phyloP scores from a whole-genome alignment of 2,113 vertebrate species.

The Tetrax tetrax region DNA sequence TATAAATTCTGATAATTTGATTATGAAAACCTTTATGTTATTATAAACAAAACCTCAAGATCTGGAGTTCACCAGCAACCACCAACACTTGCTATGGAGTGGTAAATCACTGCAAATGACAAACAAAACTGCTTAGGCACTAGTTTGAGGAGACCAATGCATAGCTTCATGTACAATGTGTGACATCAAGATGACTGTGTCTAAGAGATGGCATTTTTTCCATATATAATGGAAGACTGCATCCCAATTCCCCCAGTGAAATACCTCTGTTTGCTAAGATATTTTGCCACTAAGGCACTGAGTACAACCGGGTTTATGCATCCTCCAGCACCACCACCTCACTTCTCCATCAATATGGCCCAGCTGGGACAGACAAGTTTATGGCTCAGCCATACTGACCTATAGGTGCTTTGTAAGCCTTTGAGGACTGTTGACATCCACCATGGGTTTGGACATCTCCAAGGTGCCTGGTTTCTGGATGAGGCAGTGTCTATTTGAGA shows the following conservation, averaged over 20 bases:
- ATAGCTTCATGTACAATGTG: not conserved
- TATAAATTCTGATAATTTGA: not conserved
- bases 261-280: not conserved
- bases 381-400: not conserved
- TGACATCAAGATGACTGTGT: not conserved
- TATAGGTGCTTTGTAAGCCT: not conserved
- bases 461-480: not conserved
- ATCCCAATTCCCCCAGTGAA: not conserved
- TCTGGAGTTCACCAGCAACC: not conserved
- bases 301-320: rapidly evolving
- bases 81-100: not conserved
- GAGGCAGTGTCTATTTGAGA: not conserved
- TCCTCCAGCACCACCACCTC: not conserved
- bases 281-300: not conserved
- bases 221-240: not conserved
- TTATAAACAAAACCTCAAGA: not conserved
- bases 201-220: not conserved
- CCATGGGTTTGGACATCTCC: not conserved
- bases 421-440: not conserved
- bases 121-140: not conserved
- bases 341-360: rapidly evolving
- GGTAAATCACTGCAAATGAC: not conserved
- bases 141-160: not conserved
- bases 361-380: not conserved
- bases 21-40: not conserved